Evolutionary conservation across 1,140 invertebrate species (phyloP).

Genomic region (Heterodera schachtii): DNA sequence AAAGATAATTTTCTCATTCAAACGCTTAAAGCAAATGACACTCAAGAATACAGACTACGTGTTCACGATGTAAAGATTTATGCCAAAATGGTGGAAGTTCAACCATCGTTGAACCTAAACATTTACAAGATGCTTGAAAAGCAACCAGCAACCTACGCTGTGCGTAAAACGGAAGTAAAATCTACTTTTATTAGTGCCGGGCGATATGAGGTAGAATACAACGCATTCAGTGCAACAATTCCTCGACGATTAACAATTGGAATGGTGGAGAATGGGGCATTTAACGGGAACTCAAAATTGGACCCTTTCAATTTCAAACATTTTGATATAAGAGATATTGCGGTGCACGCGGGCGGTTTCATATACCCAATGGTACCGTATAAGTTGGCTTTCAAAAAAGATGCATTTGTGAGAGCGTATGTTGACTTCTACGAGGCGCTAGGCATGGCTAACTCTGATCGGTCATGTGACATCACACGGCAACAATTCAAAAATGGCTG

Average conservation of each 20-base stretch:
- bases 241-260: slow-evolving; percentile 32
- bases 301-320: slow-evolving; percentile 34
- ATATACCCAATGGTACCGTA: slow-evolving; percentile 35
- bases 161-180: slow-evolving; percentile 35
- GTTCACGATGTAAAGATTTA: slow-evolving; percentile 27
- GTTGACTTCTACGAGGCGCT: slow-evolving; percentile 32
- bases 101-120: slow-evolving; percentile 36
- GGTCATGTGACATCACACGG: slow-evolving; percentile 22
- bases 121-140: slow-evolving; percentile 17
- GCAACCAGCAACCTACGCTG: background rate
- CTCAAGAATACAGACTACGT: slow-evolving; percentile 7
- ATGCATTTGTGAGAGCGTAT: slow-evolving; percentile 29
- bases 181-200: slow-evolving; percentile 20
- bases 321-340: slow-evolving; percentile 28
- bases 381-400: slow-evolving; percentile 21
- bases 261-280: slow-evolving; percentile 15
- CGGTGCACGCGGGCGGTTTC: slow-evolving; percentile 22
- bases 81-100: slow-evolving; percentile 31
- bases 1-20: slow-evolving; percentile 31
- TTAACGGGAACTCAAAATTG: slow-evolving; percentile 16
- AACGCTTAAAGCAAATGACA: background rate
- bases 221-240: slow-evolving; percentile 11
- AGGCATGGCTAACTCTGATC: slow-evolving; percentile 10
- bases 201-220: slow-evolving; percentile 30
- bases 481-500: slow-evolving; percentile 31